phyloP scores from a whole-genome alignment of 1,140 invertebrate genomes.

The Drosophila erecta region DNA sequence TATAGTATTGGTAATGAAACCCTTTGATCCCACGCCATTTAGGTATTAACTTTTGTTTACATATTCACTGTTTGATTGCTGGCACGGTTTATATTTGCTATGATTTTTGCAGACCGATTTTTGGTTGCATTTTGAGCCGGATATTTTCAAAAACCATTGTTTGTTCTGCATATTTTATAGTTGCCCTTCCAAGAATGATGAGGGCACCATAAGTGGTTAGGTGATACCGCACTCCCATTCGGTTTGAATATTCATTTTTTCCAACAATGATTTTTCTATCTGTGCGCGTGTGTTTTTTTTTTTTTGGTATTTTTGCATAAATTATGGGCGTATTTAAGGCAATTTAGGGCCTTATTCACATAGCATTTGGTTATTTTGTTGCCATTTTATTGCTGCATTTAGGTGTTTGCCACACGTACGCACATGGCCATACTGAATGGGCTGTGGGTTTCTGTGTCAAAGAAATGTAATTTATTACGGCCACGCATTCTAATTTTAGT shows the following conservation, averaged over 20 bases:
- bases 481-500: constrained; percentile 40
- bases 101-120: constrained; percentile 46
- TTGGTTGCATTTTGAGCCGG: constrained; percentile 36
- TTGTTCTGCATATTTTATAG: constrained; percentile 53
- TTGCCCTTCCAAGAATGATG: background rate
- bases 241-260: constrained; percentile 39
- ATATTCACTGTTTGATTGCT: constrained; percentile 45
- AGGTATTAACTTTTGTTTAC: constrained; percentile 41
- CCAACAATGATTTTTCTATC: constrained; percentile 8
- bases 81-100: constrained; percentile 47
- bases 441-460: constrained; percentile 28
- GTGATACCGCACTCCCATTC: constrained; percentile 1
- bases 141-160: constrained; percentile 50
- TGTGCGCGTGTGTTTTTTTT: constrained; percentile 1
- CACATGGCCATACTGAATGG: background rate
- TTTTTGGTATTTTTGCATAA: constrained; percentile 40
- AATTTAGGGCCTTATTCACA: constrained; percentile 24
- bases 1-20: constrained; percentile 21
- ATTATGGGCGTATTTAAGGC: constrained; percentile 53
- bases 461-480: constrained; percentile 65
- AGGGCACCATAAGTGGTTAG: background rate
- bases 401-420: constrained; percentile 27
- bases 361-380: constrained; percentile 50
- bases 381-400: constrained; percentile 51
- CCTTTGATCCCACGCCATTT: constrained; percentile 34